A percentile compares a stretch with the other conserved stretches of the same genome.
Conservation (phyloP, 2,888 invertebrate species). For the Ichneumoninae sp. region DNA sequence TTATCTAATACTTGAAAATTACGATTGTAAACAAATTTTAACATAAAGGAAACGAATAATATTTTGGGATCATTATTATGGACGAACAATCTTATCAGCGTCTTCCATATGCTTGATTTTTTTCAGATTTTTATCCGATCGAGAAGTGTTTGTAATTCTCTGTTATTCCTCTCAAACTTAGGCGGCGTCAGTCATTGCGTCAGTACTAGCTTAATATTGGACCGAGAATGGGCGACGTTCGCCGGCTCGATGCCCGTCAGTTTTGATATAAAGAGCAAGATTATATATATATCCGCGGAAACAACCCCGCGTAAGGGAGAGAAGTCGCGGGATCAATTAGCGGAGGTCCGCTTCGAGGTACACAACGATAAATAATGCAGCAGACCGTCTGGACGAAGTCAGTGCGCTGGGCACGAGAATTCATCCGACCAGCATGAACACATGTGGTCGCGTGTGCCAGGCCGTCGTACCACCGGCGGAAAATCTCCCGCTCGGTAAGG, state of each 20-base stretch:
- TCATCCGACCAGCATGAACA: slow-evolving; percentile 73
- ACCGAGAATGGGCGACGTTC: neutral
- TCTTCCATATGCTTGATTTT: no score
- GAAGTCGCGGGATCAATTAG: slow-evolving; percentile 75
- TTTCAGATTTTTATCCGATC: no score
- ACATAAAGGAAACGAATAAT: no score
- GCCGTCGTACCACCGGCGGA: slow-evolving; percentile 45
- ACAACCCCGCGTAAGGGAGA: slow-evolving; percentile 85
- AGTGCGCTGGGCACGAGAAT: slow-evolving; percentile 78
- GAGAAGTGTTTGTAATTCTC: no score
- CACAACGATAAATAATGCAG: slow-evolving; percentile 81
- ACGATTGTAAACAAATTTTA: no score
- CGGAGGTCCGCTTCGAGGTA: slow-evolving; percentile 65
- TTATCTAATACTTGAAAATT: no score
- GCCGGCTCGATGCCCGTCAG: neutral
- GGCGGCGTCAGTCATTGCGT: no score
- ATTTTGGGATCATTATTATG: no score
- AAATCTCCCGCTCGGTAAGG: slow-evolving; percentile 44
- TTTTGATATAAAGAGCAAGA: slow-evolving; percentile 35
- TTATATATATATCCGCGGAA: slow-evolving; percentile 73
- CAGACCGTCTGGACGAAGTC: slow-evolving; percentile 81
- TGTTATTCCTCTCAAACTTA: no score
- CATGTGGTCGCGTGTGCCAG: slow-evolving; percentile 73
- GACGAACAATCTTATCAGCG: no score
- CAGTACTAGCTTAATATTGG: neutral